phyloP scores from a whole-genome alignment of 2,797 vertebrate genomes.

The Paramormyrops hopkinsi region DNA sequence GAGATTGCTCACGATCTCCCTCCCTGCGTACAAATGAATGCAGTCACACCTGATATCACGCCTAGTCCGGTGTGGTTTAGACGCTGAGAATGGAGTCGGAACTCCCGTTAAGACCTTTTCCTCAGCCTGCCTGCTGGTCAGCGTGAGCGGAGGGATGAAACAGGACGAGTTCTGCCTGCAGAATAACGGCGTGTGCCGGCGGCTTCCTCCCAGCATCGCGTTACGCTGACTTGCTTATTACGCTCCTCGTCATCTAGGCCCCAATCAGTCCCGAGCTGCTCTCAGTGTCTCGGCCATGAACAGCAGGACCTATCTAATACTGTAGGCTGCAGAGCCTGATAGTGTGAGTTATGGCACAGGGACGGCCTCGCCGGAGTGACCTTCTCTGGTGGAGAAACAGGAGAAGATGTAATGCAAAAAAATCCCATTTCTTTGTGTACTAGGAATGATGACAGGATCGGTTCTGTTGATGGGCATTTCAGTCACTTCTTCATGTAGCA shows the following conservation, averaged over 20 bases:
- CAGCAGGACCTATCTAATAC: not conserved
- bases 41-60: slow-evolving; percentile 69
- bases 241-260: not conserved
- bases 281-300: not conserved
- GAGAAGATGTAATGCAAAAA: not conserved
- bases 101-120: slow-evolving; percentile 12
- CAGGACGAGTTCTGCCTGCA: not conserved
- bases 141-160: not conserved
- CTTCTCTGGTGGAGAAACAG: not conserved
- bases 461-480: not conserved
- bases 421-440: not conserved
- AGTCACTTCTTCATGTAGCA: not conserved
- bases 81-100: slow-evolving; percentile 53
- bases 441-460: not conserved
- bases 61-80: slow-evolving; percentile 50
- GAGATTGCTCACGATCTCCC: slow-evolving; percentile 38
- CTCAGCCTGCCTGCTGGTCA: not conserved
- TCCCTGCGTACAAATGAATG: slow-evolving; percentile 66
- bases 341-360: not conserved
- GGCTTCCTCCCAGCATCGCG: not conserved
- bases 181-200: not conserved
- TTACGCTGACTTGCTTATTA: not conserved
- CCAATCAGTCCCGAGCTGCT: not conserved
- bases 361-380: not conserved
- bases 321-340: not conserved